Conservation (phyloP, 2,113 vertebrate genomes). For the Macquaria australasica region DNA sequence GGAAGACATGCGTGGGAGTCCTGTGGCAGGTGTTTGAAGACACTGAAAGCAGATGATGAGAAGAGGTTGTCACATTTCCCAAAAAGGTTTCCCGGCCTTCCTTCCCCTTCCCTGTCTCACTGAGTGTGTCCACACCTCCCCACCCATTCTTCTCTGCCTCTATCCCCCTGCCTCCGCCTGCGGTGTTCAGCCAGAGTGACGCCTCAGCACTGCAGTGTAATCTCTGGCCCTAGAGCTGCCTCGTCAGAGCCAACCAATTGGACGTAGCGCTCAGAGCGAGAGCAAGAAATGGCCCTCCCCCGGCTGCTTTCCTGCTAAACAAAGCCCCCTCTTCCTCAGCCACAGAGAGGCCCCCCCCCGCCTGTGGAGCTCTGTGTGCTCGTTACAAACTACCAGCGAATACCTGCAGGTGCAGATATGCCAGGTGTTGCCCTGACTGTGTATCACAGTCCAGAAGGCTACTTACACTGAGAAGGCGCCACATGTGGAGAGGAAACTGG, state of each 20-base stretch:
- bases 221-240: slow-evolving; percentile 73
- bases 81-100: slow-evolving; percentile 35
- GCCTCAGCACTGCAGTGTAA: slow-evolving; percentile 83
- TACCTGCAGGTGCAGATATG: slow-evolving; percentile 50
- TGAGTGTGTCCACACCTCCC: slow-evolving; percentile 56
- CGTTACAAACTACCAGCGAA: slow-evolving; percentile 21
- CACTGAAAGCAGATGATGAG: slow-evolving; percentile 64
- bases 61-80: slow-evolving; percentile 63
- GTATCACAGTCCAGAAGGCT: slow-evolving; percentile 17
- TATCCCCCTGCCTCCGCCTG: slow-evolving; percentile 65
- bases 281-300: slow-evolving; percentile 54
- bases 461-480: background rate
- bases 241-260: slow-evolving; percentile 73
- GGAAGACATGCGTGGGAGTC: slow-evolving; percentile 70
- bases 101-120: slow-evolving; percentile 31
- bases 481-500: slow-evolving; percentile 10
- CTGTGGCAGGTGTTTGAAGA: slow-evolving; percentile 75
- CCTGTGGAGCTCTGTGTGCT: slow-evolving; percentile 25
- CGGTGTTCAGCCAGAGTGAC: slow-evolving; percentile 76
- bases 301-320: slow-evolving; percentile 56
- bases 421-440: slow-evolving; percentile 47
- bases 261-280: slow-evolving; percentile 55
- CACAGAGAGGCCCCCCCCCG: slow-evolving; percentile 14
- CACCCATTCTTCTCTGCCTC: slow-evolving; percentile 43
- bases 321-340: slow-evolving; percentile 36